Base-by-base conservation (phyloP, 2,113 vertebrate species). In the Sinocyclocheilus anophthalmus region DNA sequence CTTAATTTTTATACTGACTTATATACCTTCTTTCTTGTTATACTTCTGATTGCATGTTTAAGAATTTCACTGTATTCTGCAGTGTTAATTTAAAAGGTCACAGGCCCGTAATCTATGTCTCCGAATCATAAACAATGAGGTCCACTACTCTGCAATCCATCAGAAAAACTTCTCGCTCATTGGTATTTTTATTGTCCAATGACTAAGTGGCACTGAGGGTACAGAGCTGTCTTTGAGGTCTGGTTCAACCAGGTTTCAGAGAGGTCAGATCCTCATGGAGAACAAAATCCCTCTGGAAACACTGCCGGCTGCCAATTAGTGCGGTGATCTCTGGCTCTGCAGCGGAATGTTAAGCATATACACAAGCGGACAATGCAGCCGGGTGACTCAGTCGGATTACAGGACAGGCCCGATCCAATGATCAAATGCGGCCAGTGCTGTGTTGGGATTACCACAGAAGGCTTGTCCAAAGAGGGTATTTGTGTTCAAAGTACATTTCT, bases 261-360 rank as follows among this genome's bases (percentile, higher is more conserved):
- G 84, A 69, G 48, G 81, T 85, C 59, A 84, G 70, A 86, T 82
- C 86, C 83, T 81, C 5, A 39, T 11, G 18, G 77, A 81, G 65
- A 84, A 87, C 57, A 81, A 88, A 90, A 83, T 86, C 75, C 81
- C 39, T 84, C 69, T 70, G 45, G n/a, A 79, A 88, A 85, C 53
- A 48, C 78, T 75, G 83, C 83, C 70, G 65, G 57, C 59, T 78
- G 80, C 89, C 86, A 89, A 92, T 91, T 92, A 91, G 79, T 48
- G n/a, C 37, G 45, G 81, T 88, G 90, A 91, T 88, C 90, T 89
- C 81, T 88, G 67, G 76, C 84, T 87, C 67, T 65, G 48, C 18
- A 14, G 24, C 24, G 90, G 87, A 89, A 90, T 30, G 2, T 30
- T 30, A 30, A 86, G 76, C 63, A 85, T 86, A 85, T 65, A 73